Percentiles rank a stretch among this genome's conserved stretches.
Conservation (phyloP, 2,797 vertebrate species). For the Pampus argenteus region DNA sequence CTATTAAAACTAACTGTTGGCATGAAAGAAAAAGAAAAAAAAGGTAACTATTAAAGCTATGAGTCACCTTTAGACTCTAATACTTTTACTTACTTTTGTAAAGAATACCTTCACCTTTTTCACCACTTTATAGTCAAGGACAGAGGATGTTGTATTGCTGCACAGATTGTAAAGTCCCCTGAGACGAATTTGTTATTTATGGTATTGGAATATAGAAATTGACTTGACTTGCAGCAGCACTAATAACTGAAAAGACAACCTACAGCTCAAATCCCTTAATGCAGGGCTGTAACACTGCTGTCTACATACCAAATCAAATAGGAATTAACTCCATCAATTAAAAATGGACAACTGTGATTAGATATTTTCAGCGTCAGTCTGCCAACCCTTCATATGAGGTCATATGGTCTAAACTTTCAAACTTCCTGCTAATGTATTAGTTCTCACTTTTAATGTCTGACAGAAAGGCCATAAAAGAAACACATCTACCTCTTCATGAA, state of each 20-base stretch:
- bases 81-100: constrained; percentile 2
- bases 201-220: too few relatives aligned
- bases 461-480: constrained; percentile 10
- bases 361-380: constrained; percentile 11
- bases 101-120: constrained; percentile 24
- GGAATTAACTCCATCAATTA: constrained; percentile 19
- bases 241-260: constrained; percentile 35
- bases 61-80: not conserved
- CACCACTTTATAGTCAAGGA: not conserved
- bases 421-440: constrained; percentile 28
- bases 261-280: constrained; percentile 21
- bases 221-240: not conserved
- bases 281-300: constrained; percentile 7
- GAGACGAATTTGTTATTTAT: too few relatives aligned
- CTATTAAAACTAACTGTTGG: not conserved
- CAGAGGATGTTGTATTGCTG: too few relatives aligned
- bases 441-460: constrained; percentile 28
- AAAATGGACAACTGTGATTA: constrained; percentile 28
- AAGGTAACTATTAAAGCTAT: not conserved
- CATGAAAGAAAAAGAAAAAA: not conserved
- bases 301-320: constrained; percentile 34
- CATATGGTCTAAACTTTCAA: constrained; percentile 36
- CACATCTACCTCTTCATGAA: constrained; percentile 6
- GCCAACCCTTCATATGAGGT: constrained; percentile 17
- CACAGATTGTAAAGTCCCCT: too few relatives aligned